Base-by-base conservation (phyloP, 1,140 invertebrate genomes). In the Lineus longissimus region DNA sequence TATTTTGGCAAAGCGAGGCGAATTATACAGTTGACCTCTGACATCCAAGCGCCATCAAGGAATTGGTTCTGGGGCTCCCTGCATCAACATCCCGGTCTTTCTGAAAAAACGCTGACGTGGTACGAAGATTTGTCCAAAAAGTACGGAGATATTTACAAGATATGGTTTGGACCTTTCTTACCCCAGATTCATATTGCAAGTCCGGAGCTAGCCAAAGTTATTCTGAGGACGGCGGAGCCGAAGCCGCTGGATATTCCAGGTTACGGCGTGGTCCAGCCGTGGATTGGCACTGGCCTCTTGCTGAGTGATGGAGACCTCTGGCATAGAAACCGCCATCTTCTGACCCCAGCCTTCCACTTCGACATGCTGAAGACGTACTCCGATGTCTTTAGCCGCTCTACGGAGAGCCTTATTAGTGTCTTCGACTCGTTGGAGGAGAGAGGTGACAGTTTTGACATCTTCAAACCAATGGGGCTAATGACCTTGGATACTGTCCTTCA, bases 341-440 rank as follows among this genome's bases (percentile, higher is more conserved):
- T 95, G 2, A 95, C 92, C 0, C 93, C 93, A 22, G 88, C 92
- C 0, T 95, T 95, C 78, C 93, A 94, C 78, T 93, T 93, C 72
- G 87, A 88, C 63, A 92, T 95, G 47, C 82, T 96, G 43, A 90
- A 94, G 65, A 86, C 89, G 62, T 95, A 94, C 72, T 74, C 92
- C 6, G 86, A 88, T 23, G 85, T 93, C 2, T 91, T 95, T 76
- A 88, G 89, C 67, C 86, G 88, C 66, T 66, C 67, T 40, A 58
- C 68, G 0, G 63, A 71, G 22, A 51, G 27, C 25, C 45, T 61
- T 43, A 31, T 61, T 15, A 36, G 6, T 36, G 33, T 36, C 15
- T 36, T 36, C 15, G 33, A 36, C 15, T 15, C 33, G 33, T 15
- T 36, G 33, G 33, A 4, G 6, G 33, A 36, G 15, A 4, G 15